Evolutionary conservation across 2,113 vertebrate species (phyloP), one percentile per base, ranked within the genome.

Genomic region (Vidua macroura): DNA sequence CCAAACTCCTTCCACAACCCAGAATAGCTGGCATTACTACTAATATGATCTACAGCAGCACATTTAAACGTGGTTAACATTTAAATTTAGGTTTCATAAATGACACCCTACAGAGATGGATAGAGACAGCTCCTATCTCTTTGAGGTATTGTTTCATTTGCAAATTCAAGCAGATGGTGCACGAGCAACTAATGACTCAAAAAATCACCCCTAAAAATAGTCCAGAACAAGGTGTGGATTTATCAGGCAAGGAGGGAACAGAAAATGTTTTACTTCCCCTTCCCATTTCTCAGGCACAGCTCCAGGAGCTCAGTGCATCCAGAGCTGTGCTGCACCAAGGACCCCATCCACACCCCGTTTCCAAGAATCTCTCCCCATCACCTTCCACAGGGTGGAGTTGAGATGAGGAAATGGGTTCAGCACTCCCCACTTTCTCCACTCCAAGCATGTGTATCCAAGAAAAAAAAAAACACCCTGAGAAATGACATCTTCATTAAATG

Each of bases 101-200:
- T 95, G 95, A 95, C 91, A 94, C 77, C 77, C 92, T 92, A 86
- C 60, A 66, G 93, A 94, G 86, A 96, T 93, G 86, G 94, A 95
- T 96, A 93, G 83, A 95, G 96, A 97, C 96, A 97, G 96, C 73
- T 96, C 88, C 94, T 92, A 95, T 96, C 86, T 97, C 94, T 97
- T 95, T 96, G 96, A 97, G 94, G 92, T 96, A 97, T 95, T 96
- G 88, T 97, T 96, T 95, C 86, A 97, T 95, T 96, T 96, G 92
- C 91, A 91, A 95, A 96, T 96, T 95, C 96, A 95, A 96, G 95
- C 92, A 96, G 94, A 97, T 96, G 94, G 96, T 93, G 95, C 93
- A 95, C 78, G 92, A 96, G 94, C 92, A 94, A 93, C 83, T 95
- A 96, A 95, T 96, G 95, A 95, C 83, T 97, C 94, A 97, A 97